Percentiles rank a stretch among this genome's conserved stretches.
Evolutionary conservation across 1,140 invertebrate species (phyloP).

Genomic region (Cotesia glomerata): DNA sequence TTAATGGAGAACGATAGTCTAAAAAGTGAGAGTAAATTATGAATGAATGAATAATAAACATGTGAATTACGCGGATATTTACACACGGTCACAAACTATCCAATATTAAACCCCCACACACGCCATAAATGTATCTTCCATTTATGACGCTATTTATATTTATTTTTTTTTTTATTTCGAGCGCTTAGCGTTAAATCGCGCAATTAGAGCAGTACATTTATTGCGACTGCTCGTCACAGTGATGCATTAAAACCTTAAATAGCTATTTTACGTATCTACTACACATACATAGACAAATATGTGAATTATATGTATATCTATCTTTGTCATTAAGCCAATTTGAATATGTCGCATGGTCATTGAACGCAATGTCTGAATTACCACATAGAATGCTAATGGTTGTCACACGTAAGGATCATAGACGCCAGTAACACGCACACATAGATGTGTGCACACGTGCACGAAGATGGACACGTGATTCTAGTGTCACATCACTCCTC

Average conservation of each 20-base stretch:
- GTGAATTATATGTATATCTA: slow-evolving; percentile 31
- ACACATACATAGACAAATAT: too few species aligned
- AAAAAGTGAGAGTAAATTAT: too few species aligned
- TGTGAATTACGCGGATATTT: too few species aligned
- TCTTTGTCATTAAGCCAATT: slow-evolving; percentile 41
- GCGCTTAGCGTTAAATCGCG: not conserved
- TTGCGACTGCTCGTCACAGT: not conserved
- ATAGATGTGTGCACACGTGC: slow-evolving; percentile 25
- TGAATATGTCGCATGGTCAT: slow-evolving; percentile 34
- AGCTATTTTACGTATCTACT: not conserved
- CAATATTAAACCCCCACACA: too few species aligned
- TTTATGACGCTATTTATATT: not conserved
- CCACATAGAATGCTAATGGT: slow-evolving; percentile 23
- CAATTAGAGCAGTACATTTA: not conserved
- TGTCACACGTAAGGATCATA: slow-evolving; percentile 36
- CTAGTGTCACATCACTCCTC: slow-evolving; percentile 5
- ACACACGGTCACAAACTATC: too few species aligned
- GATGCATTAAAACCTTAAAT: slow-evolving; percentile 16
- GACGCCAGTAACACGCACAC: slow-evolving; percentile 36
- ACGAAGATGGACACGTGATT: slow-evolving; percentile 20
- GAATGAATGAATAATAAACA: too few species aligned
- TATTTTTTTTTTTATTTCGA: not conserved
- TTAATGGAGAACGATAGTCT: too few species aligned
- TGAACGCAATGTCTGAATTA: slow-evolving; percentile 18
- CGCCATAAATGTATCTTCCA: too few species aligned